These are phyloP conservation scores for Oophaga sylvatica DNA, from an alignment of 2,797 vertebrate species.

Conservation along the genomic window DNA sequence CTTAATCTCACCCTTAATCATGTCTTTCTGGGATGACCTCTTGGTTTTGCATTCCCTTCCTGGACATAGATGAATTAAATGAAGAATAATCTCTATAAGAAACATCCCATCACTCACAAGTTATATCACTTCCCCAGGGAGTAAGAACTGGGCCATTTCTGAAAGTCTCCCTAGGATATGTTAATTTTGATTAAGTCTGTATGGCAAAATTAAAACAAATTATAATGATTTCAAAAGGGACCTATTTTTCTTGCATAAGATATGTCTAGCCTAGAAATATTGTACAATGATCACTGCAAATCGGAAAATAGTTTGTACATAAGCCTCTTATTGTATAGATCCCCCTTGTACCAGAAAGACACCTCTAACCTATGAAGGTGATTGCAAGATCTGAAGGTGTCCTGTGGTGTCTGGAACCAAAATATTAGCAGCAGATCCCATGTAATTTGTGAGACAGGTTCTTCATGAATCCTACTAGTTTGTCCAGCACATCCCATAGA, in stretches of 20 bases:
- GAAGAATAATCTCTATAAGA: background rate
- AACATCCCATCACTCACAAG: background rate
- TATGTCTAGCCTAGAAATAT: background rate
- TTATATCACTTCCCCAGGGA: background rate
- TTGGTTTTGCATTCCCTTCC: slow-evolving; percentile 1
- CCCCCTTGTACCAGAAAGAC: too few species aligned
- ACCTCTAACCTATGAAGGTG: too few species aligned
- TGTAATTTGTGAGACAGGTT: too few species aligned
- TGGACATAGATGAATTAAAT: slow-evolving; percentile 9
- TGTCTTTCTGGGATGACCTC: slow-evolving; percentile 32
- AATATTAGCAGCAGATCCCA: too few species aligned
- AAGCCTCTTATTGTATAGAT: too few species aligned
- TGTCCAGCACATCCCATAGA: too few species aligned
- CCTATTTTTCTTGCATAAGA: background rate
- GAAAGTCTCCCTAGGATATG: background rate
- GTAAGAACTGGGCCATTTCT: background rate
- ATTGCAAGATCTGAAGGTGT: too few species aligned
- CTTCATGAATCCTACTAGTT: too few species aligned
- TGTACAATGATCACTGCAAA: too few species aligned
- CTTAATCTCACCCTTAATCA: slow-evolving; percentile 33
- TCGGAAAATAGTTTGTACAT: too few species aligned
- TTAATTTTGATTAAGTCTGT: background rate
- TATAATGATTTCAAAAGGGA: background rate
- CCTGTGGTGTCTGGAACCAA: too few species aligned
- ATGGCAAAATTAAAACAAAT: background rate